Base-by-base conservation (phyloP, 2,888 invertebrate genomes). In the Latrodectus hesperus region DNA sequence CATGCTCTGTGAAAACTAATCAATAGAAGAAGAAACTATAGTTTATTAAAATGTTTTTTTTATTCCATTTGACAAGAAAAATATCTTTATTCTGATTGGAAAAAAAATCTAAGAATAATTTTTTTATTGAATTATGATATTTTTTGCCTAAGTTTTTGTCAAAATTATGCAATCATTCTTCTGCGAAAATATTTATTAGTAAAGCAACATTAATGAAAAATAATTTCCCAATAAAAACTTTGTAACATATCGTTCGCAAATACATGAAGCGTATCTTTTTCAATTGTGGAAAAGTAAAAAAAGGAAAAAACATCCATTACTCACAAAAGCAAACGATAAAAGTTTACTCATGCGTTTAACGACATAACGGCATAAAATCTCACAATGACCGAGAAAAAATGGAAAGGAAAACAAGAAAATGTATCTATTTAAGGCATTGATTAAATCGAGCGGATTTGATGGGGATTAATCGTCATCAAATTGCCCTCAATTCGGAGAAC, bases 391-490 rank as follows among this genome's bases (percentile, higher is more conserved):
- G 60, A 12, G 60, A 16, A n/a, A 60, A 60, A 60, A 60, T 14
- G 9, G 10, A 60, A 60, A 11, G 12, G 60, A 60, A 60, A 60
- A 60, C 16, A 60, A 60, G n/a, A 60, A 60, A 60, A 10, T 14
- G 16, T 60, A n/a, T n/a, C 60, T 60, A 16, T n/a, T 16, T 60
- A 10, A 16, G 12, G 60, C n/a, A 16, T 60, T 60, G 60, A 60
- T 60, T 60, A 16, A n/a, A 60, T n/a, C n/a, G 60, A 12, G 60
- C 12, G 16, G n/a, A 60, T 60, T 60, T n/a, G 60, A 6, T 70
- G 26, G 38, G 38, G 38, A 38, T 70, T 70, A 70, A 70, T 70
- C 70, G 22, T 14, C n/a, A 70, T 70, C 70, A 26, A 38, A 70
- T 49, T 70, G 49, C 12, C 70, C 70, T 70, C 70, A 14, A 38